Base-by-base conservation (phyloP, 2,113 vertebrate genomes). In the Ochotona princeps region DNA sequence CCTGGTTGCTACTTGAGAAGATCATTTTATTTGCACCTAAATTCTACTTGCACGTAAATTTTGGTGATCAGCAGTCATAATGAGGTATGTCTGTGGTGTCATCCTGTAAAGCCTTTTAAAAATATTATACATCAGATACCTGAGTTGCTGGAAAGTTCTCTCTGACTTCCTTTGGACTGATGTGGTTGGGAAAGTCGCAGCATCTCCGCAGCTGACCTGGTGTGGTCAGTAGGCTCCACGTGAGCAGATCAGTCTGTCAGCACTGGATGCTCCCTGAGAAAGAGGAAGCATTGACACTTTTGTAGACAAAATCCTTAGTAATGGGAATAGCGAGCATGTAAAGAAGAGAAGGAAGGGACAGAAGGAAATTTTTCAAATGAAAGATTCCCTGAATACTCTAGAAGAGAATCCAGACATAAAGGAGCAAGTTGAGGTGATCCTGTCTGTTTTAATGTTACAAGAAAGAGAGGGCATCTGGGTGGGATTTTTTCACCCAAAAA, bases 91-190 rank as follows among this genome's bases (percentile, higher is more conserved):
- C 74, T 85, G 79, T 92, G 47, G 47, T 44, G 38, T 35, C 30
- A 63, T 95, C 72, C 44, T 69, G 79, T 76, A 38, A n/a, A 87
- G 65, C 44, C 80, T 70, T 51, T 78, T 93, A 57, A 94, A 96
- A 95, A 82, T 81, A 76, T 94, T 72, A 92, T n/a, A 49, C 93
- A 87, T 88, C 38, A 88, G 87, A 69, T 66, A 93, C 75, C 72
- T 89, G 78, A 89, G 20, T 38, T 70, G 66, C 67, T 65, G 67
- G 35, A 91, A 94, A 75, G 54, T 44, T 38, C 32, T 87, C n/a
- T 54, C 83, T 72, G n/a, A 67, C 54, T 51, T 94, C 78, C 76
- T 90, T 76, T 70, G 72, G 76, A 91, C 87, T 91, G 72, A 92
- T 94, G 76, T 93, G 76, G 7, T 15, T 89, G 67, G 75, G 86